These are phyloP conservation scores for Rhopalosiphum nymphaeae DNA, from an alignment of 2,888 invertebrate genomes.

Conservation along the genomic window DNA sequence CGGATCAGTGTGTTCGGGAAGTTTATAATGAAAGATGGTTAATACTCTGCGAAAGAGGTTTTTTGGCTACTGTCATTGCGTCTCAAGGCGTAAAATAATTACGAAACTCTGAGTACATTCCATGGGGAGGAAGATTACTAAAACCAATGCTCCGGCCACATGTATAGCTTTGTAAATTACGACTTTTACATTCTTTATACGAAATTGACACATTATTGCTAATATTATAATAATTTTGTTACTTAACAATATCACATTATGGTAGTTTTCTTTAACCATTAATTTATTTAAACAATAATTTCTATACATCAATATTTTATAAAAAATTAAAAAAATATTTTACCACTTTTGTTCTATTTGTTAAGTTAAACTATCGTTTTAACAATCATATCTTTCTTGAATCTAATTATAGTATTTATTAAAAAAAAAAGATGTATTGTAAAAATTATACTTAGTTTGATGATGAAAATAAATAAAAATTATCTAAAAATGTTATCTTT, in stretches of 20 bases:
- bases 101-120: slow-evolving; percentile 53
- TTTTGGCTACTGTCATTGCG: slow-evolving; percentile 56
- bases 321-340: background rate
- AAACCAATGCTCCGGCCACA: slow-evolving; percentile 45
- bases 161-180: slow-evolving; percentile 25
- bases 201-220: background rate
- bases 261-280: background rate
- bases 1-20: slow-evolving; percentile 61
- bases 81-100: slow-evolving; percentile 62
- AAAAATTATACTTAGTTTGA: background rate
- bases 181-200: slow-evolving; percentile 34
- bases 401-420: background rate
- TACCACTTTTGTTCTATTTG: background rate
- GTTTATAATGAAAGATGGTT: slow-evolving; percentile 65
- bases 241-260: background rate
- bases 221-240: background rate
- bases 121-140: slow-evolving; percentile 23
- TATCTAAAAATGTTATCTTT: background rate
- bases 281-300: background rate
- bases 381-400: background rate
- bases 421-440: background rate
- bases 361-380: background rate
- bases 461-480: background rate
- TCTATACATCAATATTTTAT: background rate
- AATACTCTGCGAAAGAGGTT: slow-evolving; percentile 62